phyloP scores from a whole-genome alignment of 1,140 invertebrate species.

The Drosophila takahashii region DNA sequence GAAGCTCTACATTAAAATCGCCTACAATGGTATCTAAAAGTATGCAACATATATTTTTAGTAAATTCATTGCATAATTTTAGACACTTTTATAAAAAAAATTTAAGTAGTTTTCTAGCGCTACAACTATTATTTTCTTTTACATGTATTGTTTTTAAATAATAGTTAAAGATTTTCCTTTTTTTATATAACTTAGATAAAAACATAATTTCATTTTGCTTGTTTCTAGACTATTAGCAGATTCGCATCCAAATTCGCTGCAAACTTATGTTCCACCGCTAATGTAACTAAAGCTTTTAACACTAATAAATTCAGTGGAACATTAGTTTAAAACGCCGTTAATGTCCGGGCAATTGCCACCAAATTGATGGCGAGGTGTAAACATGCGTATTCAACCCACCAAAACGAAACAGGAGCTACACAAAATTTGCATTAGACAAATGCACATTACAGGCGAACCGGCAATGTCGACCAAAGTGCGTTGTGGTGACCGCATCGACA shows the following conservation, averaged over 20 bases:
- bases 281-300: neutral
- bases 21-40: too few species aligned
- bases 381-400: constrained; percentile 6
- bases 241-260: too few species aligned
- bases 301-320: neutral
- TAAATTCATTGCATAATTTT: too few species aligned
- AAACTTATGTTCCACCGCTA: neutral
- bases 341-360: neutral
- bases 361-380: constrained; percentile 19
- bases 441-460: constrained; percentile 1
- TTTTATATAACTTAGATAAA: too few species aligned
- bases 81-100: too few species aligned
- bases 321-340: constrained; percentile 9
- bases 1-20: too few species aligned
- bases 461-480: constrained; percentile 37
- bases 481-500: constrained; percentile 37
- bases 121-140: too few species aligned
- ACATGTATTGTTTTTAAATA: too few species aligned
- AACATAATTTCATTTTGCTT: too few species aligned
- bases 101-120: too few species aligned
- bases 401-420: constrained; percentile 36
- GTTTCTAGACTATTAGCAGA: neutral
- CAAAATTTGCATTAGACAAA: constrained; percentile 64
- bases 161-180: too few species aligned
- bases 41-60: too few species aligned